phyloP scores from a whole-genome alignment of 2,113 vertebrate genomes.

The Ceyx cyanopectus region DNA sequence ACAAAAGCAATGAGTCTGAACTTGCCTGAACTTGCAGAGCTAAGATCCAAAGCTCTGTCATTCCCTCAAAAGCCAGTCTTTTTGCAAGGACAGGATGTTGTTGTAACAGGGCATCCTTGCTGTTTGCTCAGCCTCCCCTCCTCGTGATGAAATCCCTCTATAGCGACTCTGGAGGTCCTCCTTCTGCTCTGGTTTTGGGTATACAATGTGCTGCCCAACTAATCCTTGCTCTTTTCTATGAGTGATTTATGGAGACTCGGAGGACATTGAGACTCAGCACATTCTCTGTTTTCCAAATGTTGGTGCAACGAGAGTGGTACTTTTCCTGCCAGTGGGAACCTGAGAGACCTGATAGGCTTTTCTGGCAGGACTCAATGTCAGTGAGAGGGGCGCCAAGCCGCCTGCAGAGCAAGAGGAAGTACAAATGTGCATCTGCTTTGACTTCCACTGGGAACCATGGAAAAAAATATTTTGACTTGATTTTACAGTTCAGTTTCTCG shows the following conservation, averaged over 20 bases:
- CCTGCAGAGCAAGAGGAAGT: constrained; percentile 5
- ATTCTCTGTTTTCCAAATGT: constrained; percentile 41
- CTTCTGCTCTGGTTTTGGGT: constrained; percentile 10
- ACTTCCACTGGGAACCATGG: constrained; percentile 8
- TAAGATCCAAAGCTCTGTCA: constrained; percentile 67
- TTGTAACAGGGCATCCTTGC: constrained; percentile 55
- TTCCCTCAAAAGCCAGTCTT: constrained; percentile 64
- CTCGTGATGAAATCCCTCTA: constrained; percentile 61
- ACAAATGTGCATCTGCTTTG: not conserved
- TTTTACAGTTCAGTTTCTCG: constrained; percentile 29
- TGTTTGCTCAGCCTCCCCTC: constrained; percentile 45
- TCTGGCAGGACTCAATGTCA: constrained; percentile 30
- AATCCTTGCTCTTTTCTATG: constrained; percentile 56
- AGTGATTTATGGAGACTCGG: constrained; percentile 55
- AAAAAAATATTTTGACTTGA: constrained; percentile 64
- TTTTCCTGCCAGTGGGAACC: constrained; percentile 52
- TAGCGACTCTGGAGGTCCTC: constrained; percentile 63
- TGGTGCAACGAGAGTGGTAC: not conserved
- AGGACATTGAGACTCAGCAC: constrained; percentile 29
- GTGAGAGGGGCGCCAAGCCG: not conserved
- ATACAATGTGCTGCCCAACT: constrained; percentile 40
- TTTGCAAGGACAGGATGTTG: constrained; percentile 68
- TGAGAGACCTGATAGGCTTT: constrained; percentile 45
- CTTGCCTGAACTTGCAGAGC: constrained; percentile 69
- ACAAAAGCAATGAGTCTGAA: constrained; percentile 61